Percentiles rank a stretch among this genome's conserved stretches.
phyloP scores from a whole-genome alignment of 2,113 vertebrate genomes.

The Pelobates fuscus region DNA sequence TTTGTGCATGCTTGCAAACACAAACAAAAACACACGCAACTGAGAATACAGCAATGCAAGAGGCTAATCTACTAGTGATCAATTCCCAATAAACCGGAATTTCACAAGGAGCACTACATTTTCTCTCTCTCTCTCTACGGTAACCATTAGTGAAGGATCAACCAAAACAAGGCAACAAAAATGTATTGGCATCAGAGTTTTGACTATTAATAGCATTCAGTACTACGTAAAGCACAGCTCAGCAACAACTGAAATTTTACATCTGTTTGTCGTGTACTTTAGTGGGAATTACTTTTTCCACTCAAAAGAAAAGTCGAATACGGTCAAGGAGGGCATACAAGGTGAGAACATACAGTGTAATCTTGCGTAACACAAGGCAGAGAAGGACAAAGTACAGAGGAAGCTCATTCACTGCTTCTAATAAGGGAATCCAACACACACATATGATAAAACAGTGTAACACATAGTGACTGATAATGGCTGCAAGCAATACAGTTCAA shows the following conservation, averaged over 20 bases:
- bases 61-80: too few relatives aligned
- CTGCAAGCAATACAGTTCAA: too few relatives aligned
- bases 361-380: neutral
- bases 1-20: too few relatives aligned
- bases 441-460: neutral
- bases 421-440: neutral
- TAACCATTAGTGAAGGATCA: too few relatives aligned
- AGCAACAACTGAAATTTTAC: neutral
- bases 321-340: neutral
- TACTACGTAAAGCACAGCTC: neutral
- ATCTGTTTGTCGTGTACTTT: neutral
- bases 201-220: neutral
- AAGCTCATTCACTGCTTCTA: neutral
- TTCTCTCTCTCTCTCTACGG: too few relatives aligned
- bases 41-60: too few relatives aligned
- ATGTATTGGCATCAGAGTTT: neutral
- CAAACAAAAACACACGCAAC: too few relatives aligned
- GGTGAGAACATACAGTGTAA: neutral
- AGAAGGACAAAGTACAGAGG: conserved; percentile 19
- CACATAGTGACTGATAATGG: too few relatives aligned
- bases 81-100: too few relatives aligned
- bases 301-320: neutral
- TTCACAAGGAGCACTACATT: too few relatives aligned
- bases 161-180: neutral
- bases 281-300: neutral